Percentiles rank a stretch among this genome's conserved stretches.
Conservation (phyloP, 1,140 invertebrate species). For the Saccostrea echinata region DNA sequence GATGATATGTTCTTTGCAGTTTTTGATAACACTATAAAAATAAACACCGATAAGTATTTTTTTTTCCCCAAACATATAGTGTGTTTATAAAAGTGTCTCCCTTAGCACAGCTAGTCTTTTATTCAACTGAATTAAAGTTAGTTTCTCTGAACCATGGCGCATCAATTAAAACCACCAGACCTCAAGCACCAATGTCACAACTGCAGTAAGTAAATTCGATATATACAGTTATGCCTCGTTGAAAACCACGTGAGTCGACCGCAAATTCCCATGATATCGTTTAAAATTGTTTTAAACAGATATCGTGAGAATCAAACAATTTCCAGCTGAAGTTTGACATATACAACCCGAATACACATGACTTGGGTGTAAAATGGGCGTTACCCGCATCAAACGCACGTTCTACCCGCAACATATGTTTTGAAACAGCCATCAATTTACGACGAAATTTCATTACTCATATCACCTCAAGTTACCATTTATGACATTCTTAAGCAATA, state of each 20-base stretch:
- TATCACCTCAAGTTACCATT: no score
- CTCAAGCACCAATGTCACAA: background rate
- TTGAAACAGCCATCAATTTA: background rate
- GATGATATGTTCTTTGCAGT: background rate
- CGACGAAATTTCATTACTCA: background rate
- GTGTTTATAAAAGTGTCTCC: no score
- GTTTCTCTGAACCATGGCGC: background rate
- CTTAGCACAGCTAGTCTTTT: background rate
- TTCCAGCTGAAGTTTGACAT: background rate
- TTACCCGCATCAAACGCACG: slow-evolving; percentile 23
- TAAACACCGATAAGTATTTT: no score
- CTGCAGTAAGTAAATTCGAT: background rate
- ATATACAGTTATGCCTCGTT: background rate
- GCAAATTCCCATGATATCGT: background rate
- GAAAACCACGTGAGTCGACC: slow-evolving; percentile 3
- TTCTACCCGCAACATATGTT: slow-evolving; percentile 32
- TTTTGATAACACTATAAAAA: background rate
- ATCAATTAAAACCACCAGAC: slow-evolving; percentile 1
- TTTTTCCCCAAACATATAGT: no score
- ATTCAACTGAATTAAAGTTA: slow-evolving; percentile 3
- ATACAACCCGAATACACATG: background rate
- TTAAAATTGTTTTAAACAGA: background rate
- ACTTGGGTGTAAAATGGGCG: slow-evolving; percentile 27
- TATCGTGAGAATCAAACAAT: background rate
- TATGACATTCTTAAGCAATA: no score